Conservation (phyloP, 2,113 vertebrate genomes). For the Epinephelus moara region DNA sequence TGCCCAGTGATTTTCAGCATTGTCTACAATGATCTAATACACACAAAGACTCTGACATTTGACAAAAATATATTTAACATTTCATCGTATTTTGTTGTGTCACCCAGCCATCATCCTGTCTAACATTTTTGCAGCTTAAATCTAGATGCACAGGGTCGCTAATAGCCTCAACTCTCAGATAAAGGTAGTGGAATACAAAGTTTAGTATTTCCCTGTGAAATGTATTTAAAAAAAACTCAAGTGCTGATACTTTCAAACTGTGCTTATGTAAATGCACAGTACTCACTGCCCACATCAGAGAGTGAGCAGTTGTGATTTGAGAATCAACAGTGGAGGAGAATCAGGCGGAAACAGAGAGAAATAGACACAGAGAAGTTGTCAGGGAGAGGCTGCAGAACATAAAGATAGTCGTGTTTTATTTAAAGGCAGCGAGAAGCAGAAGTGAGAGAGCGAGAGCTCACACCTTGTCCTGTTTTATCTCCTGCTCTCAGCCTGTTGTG, state of each 20-base stretch:
- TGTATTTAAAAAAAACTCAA: background rate
- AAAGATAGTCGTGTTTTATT: slow-evolving; percentile 46
- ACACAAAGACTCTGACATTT: background rate
- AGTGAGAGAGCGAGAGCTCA: slow-evolving; percentile 23
- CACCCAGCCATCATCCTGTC: background rate
- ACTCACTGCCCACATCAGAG: background rate
- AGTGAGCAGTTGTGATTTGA: background rate
- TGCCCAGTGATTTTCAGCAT: background rate
- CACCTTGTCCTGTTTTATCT: slow-evolving; percentile 28
- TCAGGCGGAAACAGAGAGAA: background rate
- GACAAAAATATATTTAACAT: background rate
- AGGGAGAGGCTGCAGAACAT: slow-evolving; percentile 3
- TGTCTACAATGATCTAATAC: background rate
- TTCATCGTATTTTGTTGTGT: background rate
- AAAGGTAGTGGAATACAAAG: background rate
- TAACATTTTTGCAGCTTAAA: background rate
- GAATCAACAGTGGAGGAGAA: background rate
- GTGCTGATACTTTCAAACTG: background rate
- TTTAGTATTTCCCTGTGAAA: background rate
- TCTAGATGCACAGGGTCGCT: background rate
- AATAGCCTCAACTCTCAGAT: background rate
- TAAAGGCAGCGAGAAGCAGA: slow-evolving; percentile 31
- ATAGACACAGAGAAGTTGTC: background rate
- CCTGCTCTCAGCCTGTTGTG: slow-evolving; percentile 36
- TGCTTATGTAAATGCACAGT: slow-evolving; percentile 32